These are phyloP conservation scores for Taeniopygia guttata DNA, from an alignment of 2,797 vertebrate genomes.

Conservation along the genomic window DNA sequence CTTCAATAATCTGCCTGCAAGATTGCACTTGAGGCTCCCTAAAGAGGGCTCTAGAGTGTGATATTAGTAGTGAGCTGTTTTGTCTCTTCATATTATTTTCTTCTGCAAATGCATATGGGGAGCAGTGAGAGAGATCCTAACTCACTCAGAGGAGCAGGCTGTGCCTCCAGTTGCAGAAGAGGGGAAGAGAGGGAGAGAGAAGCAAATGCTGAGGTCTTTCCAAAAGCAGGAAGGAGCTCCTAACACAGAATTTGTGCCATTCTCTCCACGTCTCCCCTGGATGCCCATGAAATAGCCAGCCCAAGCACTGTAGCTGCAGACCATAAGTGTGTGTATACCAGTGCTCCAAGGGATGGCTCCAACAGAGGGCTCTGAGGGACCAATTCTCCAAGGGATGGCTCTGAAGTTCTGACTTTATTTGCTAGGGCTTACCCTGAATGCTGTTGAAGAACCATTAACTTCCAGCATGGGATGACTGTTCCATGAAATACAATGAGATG, in stretches of 20 bases:
- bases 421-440: not conserved
- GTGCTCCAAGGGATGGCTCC: not conserved
- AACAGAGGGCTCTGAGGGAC: not conserved
- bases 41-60: not conserved
- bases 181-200: not conserved
- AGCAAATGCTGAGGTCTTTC: not conserved
- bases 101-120: not conserved
- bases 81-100: not conserved
- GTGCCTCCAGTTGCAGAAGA: not conserved
- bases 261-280: not conserved
- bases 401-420: not conserved
- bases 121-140: not conserved
- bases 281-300: not conserved
- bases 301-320: not conserved
- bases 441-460: not conserved
- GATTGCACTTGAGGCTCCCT: not conserved
- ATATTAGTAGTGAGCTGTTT: not conserved
- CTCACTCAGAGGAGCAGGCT: not conserved
- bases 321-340: not conserved
- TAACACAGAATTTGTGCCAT: not conserved
- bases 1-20: constrained; percentile 7
- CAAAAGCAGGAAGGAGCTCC: not conserved
- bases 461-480: not conserved
- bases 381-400: not conserved
- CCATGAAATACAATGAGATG: not conserved